Evolutionary conservation across 2,888 invertebrate genomes (phyloP), one percentile per base, ranked within the genome.

Genomic region (Lacanobia wlatinum): DNA sequence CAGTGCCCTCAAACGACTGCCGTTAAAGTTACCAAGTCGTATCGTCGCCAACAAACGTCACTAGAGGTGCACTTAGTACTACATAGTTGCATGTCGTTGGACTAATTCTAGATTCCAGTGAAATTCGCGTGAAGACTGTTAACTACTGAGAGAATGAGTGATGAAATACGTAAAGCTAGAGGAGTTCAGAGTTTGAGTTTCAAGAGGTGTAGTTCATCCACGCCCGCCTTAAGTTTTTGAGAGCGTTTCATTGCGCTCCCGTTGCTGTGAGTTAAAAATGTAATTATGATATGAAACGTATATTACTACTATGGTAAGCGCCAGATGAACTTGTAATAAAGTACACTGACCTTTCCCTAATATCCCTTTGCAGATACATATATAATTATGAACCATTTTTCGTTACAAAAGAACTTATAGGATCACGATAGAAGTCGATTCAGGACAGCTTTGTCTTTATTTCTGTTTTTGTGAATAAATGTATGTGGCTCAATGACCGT

Each of bases 1-100:
- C 84, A 87, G 87, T 86, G 85, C 84, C 87, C 87, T 90, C 87
- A 82, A 87, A 86, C 76, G 70, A 50, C 59, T 67, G 64, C 73
- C 63, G 74, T 74, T 70, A 73, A 84, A 79, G 73, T 86, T 72
- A 75, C 60, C 69, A 64, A 78, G 67, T 80, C 72, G 66, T 85
- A 73, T 74, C 73, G 74, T 61, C 61, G 62, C 65, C 61, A 53
- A 73, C 55, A 78, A 80, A 85, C 56, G 72, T 68, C 75, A 76
- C 64, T 78, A 61, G 70, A 73, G 53, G 80, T 58, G n/a, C 63
- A 43, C 68, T 80, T 53, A 79, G 56, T 43, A 43, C 43, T 62
- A 75, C 63, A 63, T 43, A 60, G 75, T 73, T 74, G 48, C 43
- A 56, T 50, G 60, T 58, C 58, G 63, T 72, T 60, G 59, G 23